A percentile compares a stretch with the other conserved stretches of the same genome.
Evolutionary conservation across 2,113 vertebrate genomes (phyloP).

Genomic region (Rhinogobius similis): DNA sequence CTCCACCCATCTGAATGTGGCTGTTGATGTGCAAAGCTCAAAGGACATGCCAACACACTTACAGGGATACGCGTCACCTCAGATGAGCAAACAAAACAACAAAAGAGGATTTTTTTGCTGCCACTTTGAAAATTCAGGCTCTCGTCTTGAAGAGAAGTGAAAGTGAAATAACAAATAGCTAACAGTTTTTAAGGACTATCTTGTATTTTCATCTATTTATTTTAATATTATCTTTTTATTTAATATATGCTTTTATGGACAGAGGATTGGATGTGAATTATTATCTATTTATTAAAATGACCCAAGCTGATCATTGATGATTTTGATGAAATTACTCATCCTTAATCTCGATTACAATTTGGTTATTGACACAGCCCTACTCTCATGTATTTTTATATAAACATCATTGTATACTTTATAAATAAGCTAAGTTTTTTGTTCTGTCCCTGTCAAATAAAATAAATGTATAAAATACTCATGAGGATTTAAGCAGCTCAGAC

Average conservation of each 20-base stretch:
- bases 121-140: neutral
- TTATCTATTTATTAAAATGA: too few species aligned
- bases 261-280: too few species aligned
- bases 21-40: conserved; percentile 18
- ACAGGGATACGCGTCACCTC: neutral
- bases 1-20: conserved; percentile 27
- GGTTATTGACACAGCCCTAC: neutral
- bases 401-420: too few species aligned
- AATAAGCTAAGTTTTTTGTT: too few species aligned
- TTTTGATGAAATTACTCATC: too few species aligned
- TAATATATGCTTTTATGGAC: too few species aligned
- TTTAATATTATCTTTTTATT: neutral
- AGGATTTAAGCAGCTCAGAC: conserved; percentile 1
- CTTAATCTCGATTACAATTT: too few species aligned
- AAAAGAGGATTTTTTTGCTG: neutral
- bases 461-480: too few species aligned
- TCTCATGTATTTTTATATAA: neutral
- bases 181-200: neutral
- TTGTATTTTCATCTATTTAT: neutral
- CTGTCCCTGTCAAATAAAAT: too few species aligned
- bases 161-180: too few species aligned
- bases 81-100: conserved; percentile 1
- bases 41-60: neutral
- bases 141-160: neutral
- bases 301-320: too few species aligned